Base-by-base conservation (phyloP, 2,113 vertebrate species). In the Candoia aspera region DNA sequence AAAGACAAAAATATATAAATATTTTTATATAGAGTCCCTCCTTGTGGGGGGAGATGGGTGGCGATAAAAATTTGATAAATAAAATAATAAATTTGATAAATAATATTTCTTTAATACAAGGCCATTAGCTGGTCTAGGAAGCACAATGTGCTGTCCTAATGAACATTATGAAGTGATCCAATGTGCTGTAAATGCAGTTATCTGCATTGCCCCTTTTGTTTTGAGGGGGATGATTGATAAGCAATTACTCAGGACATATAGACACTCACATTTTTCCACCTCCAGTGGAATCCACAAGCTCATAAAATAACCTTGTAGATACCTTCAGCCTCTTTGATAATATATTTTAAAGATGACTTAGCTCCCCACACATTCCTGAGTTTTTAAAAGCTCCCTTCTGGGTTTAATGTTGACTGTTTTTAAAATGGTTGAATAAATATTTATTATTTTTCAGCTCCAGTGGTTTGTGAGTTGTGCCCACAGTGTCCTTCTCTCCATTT, bases 311-410 rank as follows among this genome's bases (percentile, higher is more conserved):
- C 94, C 0, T 0, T 26, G 68, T 73, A 57, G 59, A 91, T 90
- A 92, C 95, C 90, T 93, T 59, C 91, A 93, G 91, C n/a, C 29
- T 86, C 87, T 87, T 73, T 68, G 93, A 92, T 92, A 94, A 93
- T 90, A 92, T 85, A 53, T n/a, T 57, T 58, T 90, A 88, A 60
- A 55, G 90, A 57, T 29, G n/a, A n/a, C 83, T 85, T 64, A 17
- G 33, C 1, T 84, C 87, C 87, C 87, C 55, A 92, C 57, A 91
- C 8, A 92, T 42, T 59, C 53, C 90, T 95, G 89, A 87, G 53
- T 92, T 93, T 92, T 94, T 87, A 87, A 73, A 91, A 26, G 46
- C 59, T 90, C 42, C 87, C 90, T 94, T 26, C 26, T 85, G 85
- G 90, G 93, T 83, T 88, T 19, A 23, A 6, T 53, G 42, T 42